Evolutionary conservation across 2,888 invertebrate genomes (phyloP), one percentile per base, ranked within the genome.

Genomic region (Aquatica leii): DNA sequence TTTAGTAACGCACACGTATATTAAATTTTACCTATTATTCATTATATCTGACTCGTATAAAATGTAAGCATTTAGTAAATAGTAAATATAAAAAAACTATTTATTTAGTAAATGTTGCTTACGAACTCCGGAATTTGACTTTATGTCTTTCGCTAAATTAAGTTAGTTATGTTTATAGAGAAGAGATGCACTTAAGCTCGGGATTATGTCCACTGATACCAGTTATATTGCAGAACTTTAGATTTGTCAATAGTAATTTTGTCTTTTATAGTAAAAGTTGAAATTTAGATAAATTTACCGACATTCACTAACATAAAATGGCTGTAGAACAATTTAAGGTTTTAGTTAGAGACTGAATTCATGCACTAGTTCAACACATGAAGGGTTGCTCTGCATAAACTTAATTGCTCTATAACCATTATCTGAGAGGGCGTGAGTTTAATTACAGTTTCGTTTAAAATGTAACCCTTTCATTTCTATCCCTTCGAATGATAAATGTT

Each of bases 81-180:
- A n/a, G n/a, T n/a, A n/a, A n/a, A n/a, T n/a, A n/a, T n/a, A n/a
- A n/a, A n/a, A n/a, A n/a, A n/a, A n/a, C n/a, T n/a, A n/a, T n/a
- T n/a, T n/a, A n/a, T n/a, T n/a, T n/a, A n/a, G n/a, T n/a, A n/a
- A n/a, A n/a, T n/a, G n/a, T n/a, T n/a, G n/a, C n/a, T n/a, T n/a
- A n/a, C n/a, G n/a, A n/a, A n/a, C n/a, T n/a, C n/a, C n/a, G n/a
- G n/a, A 69, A 55, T 73, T 72, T 67, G 65, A 63, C 49, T 72
- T 73, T 69, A 71, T 69, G 70, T 69, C 72, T 71, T 63, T 69
- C 73, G 70, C 70, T 72, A 74, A 74, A 74, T 74, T 73, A 74
- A 74, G 71, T 71, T 66, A 67, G 71, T 72, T 73, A 72, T 73
- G 72, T 72, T 72, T 71, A 72, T 72, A 66, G 71, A 70, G 69